These are phyloP conservation scores for Liodrosophila aerea DNA, from an alignment of 2,888 invertebrate species.

Conservation along the genomic window DNA sequence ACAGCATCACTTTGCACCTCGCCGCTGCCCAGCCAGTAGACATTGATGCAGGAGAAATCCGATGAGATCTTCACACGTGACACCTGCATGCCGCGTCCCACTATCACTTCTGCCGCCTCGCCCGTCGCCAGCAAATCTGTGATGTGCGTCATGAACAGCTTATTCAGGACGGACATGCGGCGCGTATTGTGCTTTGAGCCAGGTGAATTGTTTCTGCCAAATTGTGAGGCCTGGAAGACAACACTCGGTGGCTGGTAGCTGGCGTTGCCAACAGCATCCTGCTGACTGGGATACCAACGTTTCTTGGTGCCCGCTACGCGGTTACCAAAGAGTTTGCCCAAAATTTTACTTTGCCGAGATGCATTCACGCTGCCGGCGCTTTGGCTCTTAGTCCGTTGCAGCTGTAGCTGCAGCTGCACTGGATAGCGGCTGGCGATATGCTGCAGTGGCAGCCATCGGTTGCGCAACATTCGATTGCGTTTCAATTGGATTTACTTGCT, in stretches of 20 bases:
- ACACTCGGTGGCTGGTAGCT: slow-evolving; percentile 31
- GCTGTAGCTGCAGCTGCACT: slow-evolving; percentile 7
- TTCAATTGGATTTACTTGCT: no score
- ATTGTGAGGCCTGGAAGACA: slow-evolving; percentile 54
- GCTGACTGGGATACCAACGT: slow-evolving; percentile 74
- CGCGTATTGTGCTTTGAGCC: slow-evolving; percentile 84
- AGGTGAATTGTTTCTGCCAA: slow-evolving; percentile 45
- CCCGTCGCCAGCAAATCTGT: slow-evolving; percentile 91
- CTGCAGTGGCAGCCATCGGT: no score
- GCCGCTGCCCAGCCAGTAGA: slow-evolving; percentile 88
- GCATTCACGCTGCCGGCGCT: slow-evolving; percentile 21
- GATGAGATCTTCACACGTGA: slow-evolving; percentile 87
- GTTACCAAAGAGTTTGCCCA: slow-evolving; percentile 79
- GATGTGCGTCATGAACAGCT: slow-evolving; percentile 91
- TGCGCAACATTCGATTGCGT: no score
- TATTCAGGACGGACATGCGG: slow-evolving; percentile 88
- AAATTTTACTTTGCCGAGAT: slow-evolving; percentile 72
- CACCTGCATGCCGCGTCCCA: slow-evolving; percentile 87
- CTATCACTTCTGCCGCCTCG: slow-evolving; percentile 85
- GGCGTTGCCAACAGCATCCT: slow-evolving; percentile 14
- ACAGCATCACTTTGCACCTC: slow-evolving; percentile 58
- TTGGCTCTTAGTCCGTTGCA: no score
- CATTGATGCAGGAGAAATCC: slow-evolving; percentile 87
- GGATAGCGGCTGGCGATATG: no score
- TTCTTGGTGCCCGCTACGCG: slow-evolving; percentile 78